phyloP scores from a whole-genome alignment of 2,113 vertebrate genomes.

The Prinia subflava region DNA sequence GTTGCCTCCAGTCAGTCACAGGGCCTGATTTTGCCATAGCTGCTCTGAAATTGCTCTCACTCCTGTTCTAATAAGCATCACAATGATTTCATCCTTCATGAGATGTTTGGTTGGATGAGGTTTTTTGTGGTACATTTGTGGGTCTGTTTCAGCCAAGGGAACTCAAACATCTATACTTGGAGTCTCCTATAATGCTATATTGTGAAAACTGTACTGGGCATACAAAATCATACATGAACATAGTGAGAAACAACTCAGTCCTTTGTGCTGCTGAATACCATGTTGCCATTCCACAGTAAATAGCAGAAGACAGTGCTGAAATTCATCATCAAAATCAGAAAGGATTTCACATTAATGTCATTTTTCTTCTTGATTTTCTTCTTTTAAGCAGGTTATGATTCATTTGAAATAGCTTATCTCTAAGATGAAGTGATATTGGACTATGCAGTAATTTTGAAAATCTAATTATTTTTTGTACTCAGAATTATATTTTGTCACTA shows the following conservation, averaged over 20 bases:
- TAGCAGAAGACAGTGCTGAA: neutral
- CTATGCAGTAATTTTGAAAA: neutral
- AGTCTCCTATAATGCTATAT: neutral
- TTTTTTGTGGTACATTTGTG: fast-evolving
- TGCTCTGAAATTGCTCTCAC: neutral
- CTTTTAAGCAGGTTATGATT: neutral
- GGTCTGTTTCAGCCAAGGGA: neutral
- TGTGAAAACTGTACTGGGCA: neutral
- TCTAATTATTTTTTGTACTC: neutral
- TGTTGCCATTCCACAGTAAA: neutral
- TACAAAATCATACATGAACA: neutral
- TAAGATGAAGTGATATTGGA: neutral
- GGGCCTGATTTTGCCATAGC: neutral
- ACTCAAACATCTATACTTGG: neutral
- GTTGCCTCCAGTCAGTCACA: neutral
- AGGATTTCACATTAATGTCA: neutral
- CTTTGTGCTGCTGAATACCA: neutral
- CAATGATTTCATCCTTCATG: neutral
- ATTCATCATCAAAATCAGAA: neutral
- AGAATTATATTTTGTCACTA: neutral
- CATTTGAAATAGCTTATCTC: neutral
- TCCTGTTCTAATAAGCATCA: neutral
- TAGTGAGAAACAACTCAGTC: neutral
- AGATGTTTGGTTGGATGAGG: neutral
- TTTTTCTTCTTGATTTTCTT: neutral